Evolutionary conservation across 2,797 vertebrate species (phyloP), one percentile per base, ranked within the genome.

Genomic region (Micrastur ruficollis): DNA sequence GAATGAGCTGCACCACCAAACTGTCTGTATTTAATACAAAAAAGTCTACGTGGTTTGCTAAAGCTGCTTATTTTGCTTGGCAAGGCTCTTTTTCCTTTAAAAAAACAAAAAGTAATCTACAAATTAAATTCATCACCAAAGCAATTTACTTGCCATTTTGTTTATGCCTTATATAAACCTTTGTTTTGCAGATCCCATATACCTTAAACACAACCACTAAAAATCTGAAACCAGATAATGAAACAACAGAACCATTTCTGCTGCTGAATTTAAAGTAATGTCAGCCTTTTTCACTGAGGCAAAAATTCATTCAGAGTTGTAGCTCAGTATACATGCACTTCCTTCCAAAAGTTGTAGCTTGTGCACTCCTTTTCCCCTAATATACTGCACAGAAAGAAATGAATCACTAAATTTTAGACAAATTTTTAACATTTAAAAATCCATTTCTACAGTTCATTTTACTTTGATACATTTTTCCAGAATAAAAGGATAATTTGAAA

Each of bases 11-110:
- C 67, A 87, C 47, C 80, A 92, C 72, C 90, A 84, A 95, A 86
- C 36, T 94, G 71, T 75, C 85, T 97, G 91, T 25, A 47, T 90
- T 94, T 95, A 96, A 97, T 91, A 96, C 96, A 95, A 97, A 90
- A 90, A 81, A 78, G 22, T 11, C 66, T 71, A 56, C 79, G 31
- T 29, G 40, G 11, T 72, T 71, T 72, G 22, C 81, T 96, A 96
- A 94, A 89, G 31, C 26, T 9, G 76, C 63, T 81, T 96, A 85
- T 90, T 97, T 97, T 96, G 61, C 83, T 96, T 90, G 50, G 84
- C 83, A 95, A 53, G 62, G 81, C 42, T 90, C 74, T 67, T 78
- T 79, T 75, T 71, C 5, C 3, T 14, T 23, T 12, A 12, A 19
- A 61, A n/a, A 49, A 56, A 58, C 36, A 78, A 73, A 66, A 81